Conservation (phyloP, 2,113 vertebrate genomes). For the Saccopteryx leptura region DNA sequence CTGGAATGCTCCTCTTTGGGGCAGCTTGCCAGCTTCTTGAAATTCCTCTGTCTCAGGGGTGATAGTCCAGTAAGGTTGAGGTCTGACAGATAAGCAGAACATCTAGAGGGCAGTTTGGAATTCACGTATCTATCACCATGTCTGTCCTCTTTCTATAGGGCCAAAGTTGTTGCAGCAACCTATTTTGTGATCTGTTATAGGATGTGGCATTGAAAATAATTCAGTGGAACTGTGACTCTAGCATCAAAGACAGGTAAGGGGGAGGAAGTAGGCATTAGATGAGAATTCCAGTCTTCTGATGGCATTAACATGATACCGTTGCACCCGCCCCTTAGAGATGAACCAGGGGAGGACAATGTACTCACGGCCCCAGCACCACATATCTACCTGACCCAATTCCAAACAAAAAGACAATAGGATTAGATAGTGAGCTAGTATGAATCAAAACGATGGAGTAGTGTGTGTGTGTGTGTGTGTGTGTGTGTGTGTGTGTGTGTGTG, state of each 20-base stretch:
- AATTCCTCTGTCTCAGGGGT: too few species aligned
- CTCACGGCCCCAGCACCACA: neutral
- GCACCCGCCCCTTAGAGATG: neutral
- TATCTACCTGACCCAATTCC: neutral
- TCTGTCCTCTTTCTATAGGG: neutral
- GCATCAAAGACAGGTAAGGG: neutral
- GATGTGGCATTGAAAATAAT: neutral
- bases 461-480: neutral
- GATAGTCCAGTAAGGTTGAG: too few species aligned
- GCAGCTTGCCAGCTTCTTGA: too few species aligned
- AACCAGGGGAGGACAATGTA: neutral
- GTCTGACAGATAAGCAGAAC: too few species aligned
- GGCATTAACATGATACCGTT: neutral
- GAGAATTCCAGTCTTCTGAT: neutral
- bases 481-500: neutral
- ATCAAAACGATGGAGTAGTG: neutral
- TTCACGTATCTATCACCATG: too few species aligned
- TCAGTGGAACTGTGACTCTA: neutral
- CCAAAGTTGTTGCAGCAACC: neutral
- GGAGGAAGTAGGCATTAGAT: neutral
- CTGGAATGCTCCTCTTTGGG: too few species aligned
- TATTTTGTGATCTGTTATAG: neutral
- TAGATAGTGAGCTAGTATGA: neutral
- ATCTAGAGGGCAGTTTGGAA: too few species aligned
- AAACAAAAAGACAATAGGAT: neutral